Base-by-base conservation (phyloP, 2,888 invertebrate species). In the Pseudanteris insignis region DNA sequence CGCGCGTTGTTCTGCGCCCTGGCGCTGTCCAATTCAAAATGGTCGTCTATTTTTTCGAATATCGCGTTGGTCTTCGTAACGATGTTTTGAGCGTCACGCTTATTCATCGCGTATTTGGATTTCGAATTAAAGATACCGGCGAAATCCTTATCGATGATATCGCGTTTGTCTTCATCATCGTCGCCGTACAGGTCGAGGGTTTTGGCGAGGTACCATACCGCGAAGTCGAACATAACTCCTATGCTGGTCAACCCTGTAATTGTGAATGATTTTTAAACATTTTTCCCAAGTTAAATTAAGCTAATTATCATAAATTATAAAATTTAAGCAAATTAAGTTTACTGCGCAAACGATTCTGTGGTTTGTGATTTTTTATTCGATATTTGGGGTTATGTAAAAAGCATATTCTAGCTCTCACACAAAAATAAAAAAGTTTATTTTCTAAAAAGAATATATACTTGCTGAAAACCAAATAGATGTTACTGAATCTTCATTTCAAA, bases 141-240 rank as follows among this genome's bases (percentile, higher is more conserved):
- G 38, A 59, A 59, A 18, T 57, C 63, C 29, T 53, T 59, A 44
- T 70, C 72, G n/a, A 74, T 66, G 38, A 76, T 74, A 26, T 72
- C 74, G 7, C 65, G 72, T 51, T 57, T 74, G 58, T 79, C 77
- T 21, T 47, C 64, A 50, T 79, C 76, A 9, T 79, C 76, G n/a
- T 73, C 70, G 6, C 84, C 85, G 66, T 87, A 88, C 2, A 88
- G 79, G 70, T 86, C 84, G 54, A 87, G 74, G 74, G 84, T 78
- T 57, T 84, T 83, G 0, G 84, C 86, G 40, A 85, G 78, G 67
- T 84, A 84, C 81, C 87, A 87, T 1, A 88, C 86, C 1, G 84
- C 74, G 1, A 77, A 73, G 67, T 88, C 88, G 62, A 87, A 85
- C n/a, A 85, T 10, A 1, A 85, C 83, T 12, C 86, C 87, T 24